Evolutionary conservation across 37 sponge, comb jelly and placozoan species (phyloP).

Genomic region (Dysidea cf. avara): DNA sequence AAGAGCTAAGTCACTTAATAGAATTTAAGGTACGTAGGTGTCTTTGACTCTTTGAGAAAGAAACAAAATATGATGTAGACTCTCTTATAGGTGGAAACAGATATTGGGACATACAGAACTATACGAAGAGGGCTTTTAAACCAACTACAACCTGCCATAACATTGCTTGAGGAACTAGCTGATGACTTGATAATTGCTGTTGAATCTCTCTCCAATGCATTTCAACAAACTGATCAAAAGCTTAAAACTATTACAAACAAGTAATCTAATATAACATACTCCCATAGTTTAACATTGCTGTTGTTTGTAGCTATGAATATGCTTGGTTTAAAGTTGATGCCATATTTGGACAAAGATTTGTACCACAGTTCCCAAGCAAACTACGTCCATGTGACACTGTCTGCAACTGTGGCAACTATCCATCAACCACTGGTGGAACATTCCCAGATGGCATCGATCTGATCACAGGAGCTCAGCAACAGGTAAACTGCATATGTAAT

Average conservation of each 20-base stretch:
- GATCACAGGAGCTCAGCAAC: background rate
- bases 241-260: constrained; percentile 32
- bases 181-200: constrained; percentile 3
- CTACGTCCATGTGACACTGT: constrained; percentile 44
- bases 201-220: background rate
- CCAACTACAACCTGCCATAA: constrained; percentile 25
- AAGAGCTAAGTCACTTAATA: too few relatives aligned
- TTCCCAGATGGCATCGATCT: constrained; percentile 63
- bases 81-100: background rate
- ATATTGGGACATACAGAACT: background rate
- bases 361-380: constrained; percentile 55
- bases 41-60: too few relatives aligned
- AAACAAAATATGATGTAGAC: too few relatives aligned
- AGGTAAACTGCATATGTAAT: constrained; percentile 21
- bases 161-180: constrained; percentile 14
- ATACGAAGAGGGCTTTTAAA: constrained; percentile 5
- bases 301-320: constrained; percentile 54
- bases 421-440: constrained; percentile 39
- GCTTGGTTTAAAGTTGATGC: constrained; percentile 49
- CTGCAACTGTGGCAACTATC: constrained; percentile 78
- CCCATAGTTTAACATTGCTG: background rate
- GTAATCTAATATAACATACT: constrained; percentile 33
- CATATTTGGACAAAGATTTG: constrained; percentile 70
- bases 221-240: constrained; percentile 1
- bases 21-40: too few relatives aligned